Base-by-base conservation (phyloP, 2,888 invertebrate species). In the Halictus ligatus region DNA sequence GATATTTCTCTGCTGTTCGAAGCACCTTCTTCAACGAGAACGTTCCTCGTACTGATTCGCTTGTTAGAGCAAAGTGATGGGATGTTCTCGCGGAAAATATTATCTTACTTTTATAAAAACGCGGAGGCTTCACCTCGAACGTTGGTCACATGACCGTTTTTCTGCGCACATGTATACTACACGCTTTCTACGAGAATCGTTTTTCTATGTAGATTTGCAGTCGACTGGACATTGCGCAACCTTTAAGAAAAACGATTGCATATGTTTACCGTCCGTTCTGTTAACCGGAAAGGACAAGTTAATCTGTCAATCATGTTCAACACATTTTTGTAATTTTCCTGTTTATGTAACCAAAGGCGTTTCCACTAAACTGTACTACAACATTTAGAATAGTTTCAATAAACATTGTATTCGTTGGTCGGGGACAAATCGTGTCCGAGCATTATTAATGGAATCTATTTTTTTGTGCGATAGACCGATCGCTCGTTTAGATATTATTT, bases 71-170 rank as follows among this genome's bases (percentile, higher is more conserved):
- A 46, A 67, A 48, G 7, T 25, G 25, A 21, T 35, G 48, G 18
- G 78, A 80, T 75, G 64, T 43, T 25, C 75, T 29, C 18, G 13
- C 40, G 10, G 35, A 40, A 12, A 69, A 21, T 48, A 25, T 75
- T 79, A 81, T 64, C n/a, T 43, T 18, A 8, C 1, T 7, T 25
- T 48, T 54, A 13, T 73, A 46, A 48, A 73, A 74, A n/a, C 79
- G 8, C 40, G 78, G 80, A 35, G 78, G 79, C 46, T 75, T 86
- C 72, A 82, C 88, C 88, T 90, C 88, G 88, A 89, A 85, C 86
- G 69, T 67, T 81, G 80, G 67, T 77, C 77, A 71, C 77, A 2
- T 35, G 25, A 79, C 35, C 46, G 80, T 77, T 74, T 82, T 29
- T 60, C 18, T 15, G n/a, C 54, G 2, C 12, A 69, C 43, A 43